Conservation (phyloP, 2,888 invertebrate species). For the Sepiola atlantica region DNA sequence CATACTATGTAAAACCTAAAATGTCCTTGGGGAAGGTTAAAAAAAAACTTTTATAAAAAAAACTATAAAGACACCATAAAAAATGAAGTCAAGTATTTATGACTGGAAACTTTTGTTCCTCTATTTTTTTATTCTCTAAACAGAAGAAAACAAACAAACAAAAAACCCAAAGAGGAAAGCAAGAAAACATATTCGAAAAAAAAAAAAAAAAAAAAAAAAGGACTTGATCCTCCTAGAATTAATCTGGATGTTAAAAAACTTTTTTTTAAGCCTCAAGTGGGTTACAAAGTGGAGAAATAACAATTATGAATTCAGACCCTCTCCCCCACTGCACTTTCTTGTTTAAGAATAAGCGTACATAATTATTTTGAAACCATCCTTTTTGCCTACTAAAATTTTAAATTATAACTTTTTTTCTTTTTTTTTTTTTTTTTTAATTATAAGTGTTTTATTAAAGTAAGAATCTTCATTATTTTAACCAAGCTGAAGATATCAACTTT, state of each 20-base stretch:
- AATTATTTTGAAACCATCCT: too few relatives aligned
- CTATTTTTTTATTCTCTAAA: neutral
- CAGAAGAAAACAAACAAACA: neutral
- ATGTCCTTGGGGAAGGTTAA: too few relatives aligned
- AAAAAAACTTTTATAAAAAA: too few relatives aligned
- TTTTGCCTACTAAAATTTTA: too few relatives aligned
- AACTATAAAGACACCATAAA: too few relatives aligned
- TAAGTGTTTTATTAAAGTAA: too few relatives aligned
- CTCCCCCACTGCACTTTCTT: neutral
- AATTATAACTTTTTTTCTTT: too few relatives aligned
- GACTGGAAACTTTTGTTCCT: neutral
- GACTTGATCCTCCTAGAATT: neutral
- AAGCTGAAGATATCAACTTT: too few relatives aligned
- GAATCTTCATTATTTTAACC: too few relatives aligned
- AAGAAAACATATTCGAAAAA: neutral
- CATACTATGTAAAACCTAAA: too few relatives aligned
- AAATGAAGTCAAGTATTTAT: neutral
- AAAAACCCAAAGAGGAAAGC: neutral
- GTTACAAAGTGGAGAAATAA: neutral
- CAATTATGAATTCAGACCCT: neutral
- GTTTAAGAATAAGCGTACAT: neutral
- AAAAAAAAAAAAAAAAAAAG: neutral
- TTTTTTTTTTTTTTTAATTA: too few relatives aligned
- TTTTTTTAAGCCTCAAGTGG: neutral
- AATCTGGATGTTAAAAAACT: conserved; percentile 1